Evolutionary conservation across 37 sponge, comb jelly and placozoan genomes (phyloP).

Genomic region (Haliclona indistincta): DNA sequence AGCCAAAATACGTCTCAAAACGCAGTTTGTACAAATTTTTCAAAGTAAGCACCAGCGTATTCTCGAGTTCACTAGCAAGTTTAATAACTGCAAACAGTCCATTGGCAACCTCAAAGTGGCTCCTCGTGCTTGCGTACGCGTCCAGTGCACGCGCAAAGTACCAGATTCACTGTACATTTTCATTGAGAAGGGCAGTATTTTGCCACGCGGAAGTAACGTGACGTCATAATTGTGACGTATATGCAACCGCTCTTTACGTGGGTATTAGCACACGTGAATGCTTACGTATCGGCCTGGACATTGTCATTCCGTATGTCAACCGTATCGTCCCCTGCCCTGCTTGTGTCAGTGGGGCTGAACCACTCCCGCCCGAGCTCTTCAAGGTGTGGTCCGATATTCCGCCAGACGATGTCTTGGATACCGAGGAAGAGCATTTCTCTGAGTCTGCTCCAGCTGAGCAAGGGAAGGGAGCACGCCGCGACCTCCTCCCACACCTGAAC

Average conservation of each 20-base stretch:
- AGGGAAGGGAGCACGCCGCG: neutral
- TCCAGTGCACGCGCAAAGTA: too few relatives aligned
- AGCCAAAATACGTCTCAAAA: too few relatives aligned
- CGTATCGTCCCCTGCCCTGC: conserved; percentile 87
- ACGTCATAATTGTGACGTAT: too few relatives aligned
- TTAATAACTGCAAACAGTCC: too few relatives aligned
- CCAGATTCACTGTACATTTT: too few relatives aligned
- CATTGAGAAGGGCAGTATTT: too few relatives aligned
- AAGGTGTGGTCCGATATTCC: neutral
- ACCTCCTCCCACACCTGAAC: neutral
- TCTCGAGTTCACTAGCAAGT: too few relatives aligned
- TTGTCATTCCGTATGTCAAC: conserved; percentile 72
- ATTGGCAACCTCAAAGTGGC: too few relatives aligned
- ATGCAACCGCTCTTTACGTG: conserved; percentile 2
- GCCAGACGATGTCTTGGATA: neutral
- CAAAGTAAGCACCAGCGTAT: too few relatives aligned
- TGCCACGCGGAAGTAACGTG: too few relatives aligned
- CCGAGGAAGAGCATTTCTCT: neutral
- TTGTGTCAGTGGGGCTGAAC: conserved; percentile 63
- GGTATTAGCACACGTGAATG: conserved; percentile 68
- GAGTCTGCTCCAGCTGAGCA: neutral
- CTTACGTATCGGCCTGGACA: conserved; percentile 24
- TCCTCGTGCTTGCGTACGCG: too few relatives aligned
- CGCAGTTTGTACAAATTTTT: too few relatives aligned
- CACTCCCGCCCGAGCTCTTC: neutral